phyloP scores from a whole-genome alignment of 2,888 invertebrate species.

The Pardosa pseudoannulata region DNA sequence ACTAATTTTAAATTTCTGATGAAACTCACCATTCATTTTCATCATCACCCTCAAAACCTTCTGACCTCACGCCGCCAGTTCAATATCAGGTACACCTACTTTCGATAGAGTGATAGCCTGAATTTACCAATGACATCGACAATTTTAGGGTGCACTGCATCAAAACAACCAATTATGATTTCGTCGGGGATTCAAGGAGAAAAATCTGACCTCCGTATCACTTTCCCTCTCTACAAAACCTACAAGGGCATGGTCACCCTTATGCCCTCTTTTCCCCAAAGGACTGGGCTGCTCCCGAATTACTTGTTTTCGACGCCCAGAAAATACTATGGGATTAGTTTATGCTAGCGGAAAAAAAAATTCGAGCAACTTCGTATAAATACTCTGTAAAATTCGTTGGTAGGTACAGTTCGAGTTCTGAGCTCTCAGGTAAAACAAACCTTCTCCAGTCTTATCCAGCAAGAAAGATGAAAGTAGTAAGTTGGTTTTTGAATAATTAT shows the following conservation, averaged over 20 bases:
- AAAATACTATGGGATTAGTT: neutral
- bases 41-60: too few relatives aligned
- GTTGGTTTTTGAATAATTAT: neutral
- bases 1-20: too few relatives aligned
- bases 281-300: slow-evolving; percentile 1
- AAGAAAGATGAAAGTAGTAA: slow-evolving; percentile 7
- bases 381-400: neutral
- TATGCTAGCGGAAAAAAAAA: neutral
- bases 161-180: too few relatives aligned
- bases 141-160: too few relatives aligned
- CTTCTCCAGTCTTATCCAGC: too few relatives aligned
- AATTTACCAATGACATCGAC: too few relatives aligned
- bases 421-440: too few relatives aligned
- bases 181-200: too few relatives aligned
- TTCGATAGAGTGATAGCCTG: too few relatives aligned
- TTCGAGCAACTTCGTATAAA: neutral
- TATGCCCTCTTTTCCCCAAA: slow-evolving; percentile 5
- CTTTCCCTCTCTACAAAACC: neutral
- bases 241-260: slow-evolving; percentile 4
- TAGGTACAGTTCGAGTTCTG: neutral
- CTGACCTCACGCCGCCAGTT: too few relatives aligned
- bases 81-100: too few relatives aligned
- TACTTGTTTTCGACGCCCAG: slow-evolving; percentile 3
- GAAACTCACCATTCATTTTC: too few relatives aligned
- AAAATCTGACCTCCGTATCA: neutral